Percentiles rank a stretch among this genome's conserved stretches.
Evolutionary conservation across 1,140 invertebrate species (phyloP).

Genomic region (Temnothorax nylanderi): DNA sequence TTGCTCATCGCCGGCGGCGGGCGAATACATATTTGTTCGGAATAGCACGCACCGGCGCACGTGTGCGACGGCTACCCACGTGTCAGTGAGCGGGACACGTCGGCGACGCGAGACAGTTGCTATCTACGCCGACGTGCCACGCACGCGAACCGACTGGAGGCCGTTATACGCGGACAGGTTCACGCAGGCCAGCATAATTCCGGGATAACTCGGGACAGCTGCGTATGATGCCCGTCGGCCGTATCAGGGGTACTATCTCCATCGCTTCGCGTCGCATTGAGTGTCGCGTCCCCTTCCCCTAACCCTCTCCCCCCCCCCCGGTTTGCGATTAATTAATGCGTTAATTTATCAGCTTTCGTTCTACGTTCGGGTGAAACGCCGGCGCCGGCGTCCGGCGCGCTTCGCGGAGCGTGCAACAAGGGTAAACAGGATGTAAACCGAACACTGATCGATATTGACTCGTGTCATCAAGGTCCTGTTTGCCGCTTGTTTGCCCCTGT

Average conservation of each 20-base stretch:
- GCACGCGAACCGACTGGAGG: slow-evolving; percentile 68
- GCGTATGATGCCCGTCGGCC: slow-evolving; percentile 70
- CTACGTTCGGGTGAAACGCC: neutral
- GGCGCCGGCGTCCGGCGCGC: slow-evolving; percentile 20
- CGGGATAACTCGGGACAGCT: slow-evolving; percentile 70
- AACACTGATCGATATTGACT: slow-evolving; percentile 59
- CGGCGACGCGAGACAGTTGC: slow-evolving; percentile 67
- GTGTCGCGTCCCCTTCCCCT: slow-evolving; percentile 52
- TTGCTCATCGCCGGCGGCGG: slow-evolving; percentile 63
- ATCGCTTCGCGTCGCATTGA: slow-evolving; percentile 19
- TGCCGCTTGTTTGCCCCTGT: slow-evolving; percentile 10
- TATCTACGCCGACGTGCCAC: slow-evolving; percentile 65
- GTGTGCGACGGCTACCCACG: slow-evolving; percentile 40
- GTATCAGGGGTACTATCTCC: slow-evolving; percentile 72
- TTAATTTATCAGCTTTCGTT: slow-evolving; percentile 66
- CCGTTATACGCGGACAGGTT: slow-evolving; percentile 72
- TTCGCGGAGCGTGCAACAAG: slow-evolving; percentile 30
- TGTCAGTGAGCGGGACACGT: slow-evolving; percentile 61
- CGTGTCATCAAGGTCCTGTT: slow-evolving; percentile 50
- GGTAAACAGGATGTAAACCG: slow-evolving; percentile 55
- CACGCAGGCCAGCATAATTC: slow-evolving; percentile 76
- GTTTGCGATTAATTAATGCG: slow-evolving; percentile 77
- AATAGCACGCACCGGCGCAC: slow-evolving; percentile 36
- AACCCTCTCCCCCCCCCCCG: neutral
- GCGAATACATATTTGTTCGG: slow-evolving; percentile 24